Conservation (phyloP, 64 coral and sea anemone genomes). For the Trachythela sp. region DNA sequence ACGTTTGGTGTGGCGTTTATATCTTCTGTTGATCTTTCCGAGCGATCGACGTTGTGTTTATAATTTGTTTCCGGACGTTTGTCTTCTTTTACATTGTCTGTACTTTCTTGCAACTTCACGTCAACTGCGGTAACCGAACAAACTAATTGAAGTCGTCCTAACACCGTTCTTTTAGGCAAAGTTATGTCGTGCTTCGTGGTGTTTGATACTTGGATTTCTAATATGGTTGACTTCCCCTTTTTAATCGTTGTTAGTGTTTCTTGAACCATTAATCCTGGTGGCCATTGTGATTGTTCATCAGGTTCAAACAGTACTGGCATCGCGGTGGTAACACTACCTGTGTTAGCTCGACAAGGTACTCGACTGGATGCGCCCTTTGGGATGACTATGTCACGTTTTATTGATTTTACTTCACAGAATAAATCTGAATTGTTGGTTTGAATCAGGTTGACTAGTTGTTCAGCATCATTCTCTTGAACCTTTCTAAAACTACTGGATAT, state of each 20-base stretch:
- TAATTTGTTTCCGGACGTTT: no score
- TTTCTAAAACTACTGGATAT: conserved; percentile 2
- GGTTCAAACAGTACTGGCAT: conserved; percentile 18
- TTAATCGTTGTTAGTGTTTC: background rate
- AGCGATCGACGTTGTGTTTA: background rate
- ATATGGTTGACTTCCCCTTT: background rate
- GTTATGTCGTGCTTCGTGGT: background rate
- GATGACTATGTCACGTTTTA: conserved; percentile 11
- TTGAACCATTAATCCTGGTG: conserved; percentile 32
- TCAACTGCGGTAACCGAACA: background rate
- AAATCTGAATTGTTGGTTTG: background rate
- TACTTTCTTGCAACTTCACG: background rate
- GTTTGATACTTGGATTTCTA: background rate
- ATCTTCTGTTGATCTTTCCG: background rate
- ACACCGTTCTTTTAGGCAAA: background rate
- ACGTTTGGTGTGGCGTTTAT: background rate
- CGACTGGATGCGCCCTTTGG: background rate
- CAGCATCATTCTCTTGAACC: background rate
- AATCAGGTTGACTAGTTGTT: conserved; percentile 3
- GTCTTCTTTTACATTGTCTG: background rate
- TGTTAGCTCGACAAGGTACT: conserved; percentile 7
- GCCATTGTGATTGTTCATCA: conserved; percentile 36
- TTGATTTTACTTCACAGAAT: background rate
- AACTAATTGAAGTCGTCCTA: background rate
- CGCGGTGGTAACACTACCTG: background rate